Evolutionary conservation across 2,888 invertebrate species (phyloP).

Genomic region (Lithophane ornitopus): DNA sequence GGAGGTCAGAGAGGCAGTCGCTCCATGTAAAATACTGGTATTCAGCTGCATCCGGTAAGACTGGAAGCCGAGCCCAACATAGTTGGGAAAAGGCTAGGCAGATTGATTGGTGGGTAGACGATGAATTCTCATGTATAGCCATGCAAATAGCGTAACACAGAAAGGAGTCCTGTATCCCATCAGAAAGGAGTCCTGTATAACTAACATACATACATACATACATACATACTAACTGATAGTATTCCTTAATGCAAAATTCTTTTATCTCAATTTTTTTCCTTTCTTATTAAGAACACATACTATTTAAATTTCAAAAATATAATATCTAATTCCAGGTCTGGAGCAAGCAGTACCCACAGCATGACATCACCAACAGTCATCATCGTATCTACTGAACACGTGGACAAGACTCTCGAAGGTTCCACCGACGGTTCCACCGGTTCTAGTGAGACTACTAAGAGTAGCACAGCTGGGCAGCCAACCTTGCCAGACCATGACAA

Average conservation of each 20-base stretch:
- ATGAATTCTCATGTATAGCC: background rate
- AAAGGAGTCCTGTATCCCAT: too few species aligned
- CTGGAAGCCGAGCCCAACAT: too few species aligned
- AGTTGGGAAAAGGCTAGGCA: too few species aligned
- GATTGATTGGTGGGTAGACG: too few species aligned
- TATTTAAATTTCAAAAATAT: background rate
- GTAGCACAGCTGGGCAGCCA: slow-evolving; percentile 71
- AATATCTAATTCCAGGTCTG: slow-evolving; percentile 73
- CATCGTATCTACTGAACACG: slow-evolving; percentile 79
- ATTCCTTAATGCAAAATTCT: background rate
- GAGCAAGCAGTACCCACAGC: slow-evolving; percentile 83
- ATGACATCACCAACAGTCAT: slow-evolving; percentile 82
- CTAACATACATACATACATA: too few species aligned
- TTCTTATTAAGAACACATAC: too few species aligned
- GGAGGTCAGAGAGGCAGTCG: too few species aligned
- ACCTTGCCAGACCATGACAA: slow-evolving; percentile 85
- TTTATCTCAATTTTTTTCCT: background rate
- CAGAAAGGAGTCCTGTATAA: too few species aligned
- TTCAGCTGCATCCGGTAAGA: too few species aligned
- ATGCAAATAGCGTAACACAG: background rate
- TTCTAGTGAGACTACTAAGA: slow-evolving; percentile 64
- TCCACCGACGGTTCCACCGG: slow-evolving; percentile 75
- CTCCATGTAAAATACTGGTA: too few species aligned
- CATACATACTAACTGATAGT: background rate
- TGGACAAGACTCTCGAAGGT: slow-evolving; percentile 76